Evolutionary conservation across 2,888 invertebrate species (phyloP).

Genomic region (Clitarchus hookeri): DNA sequence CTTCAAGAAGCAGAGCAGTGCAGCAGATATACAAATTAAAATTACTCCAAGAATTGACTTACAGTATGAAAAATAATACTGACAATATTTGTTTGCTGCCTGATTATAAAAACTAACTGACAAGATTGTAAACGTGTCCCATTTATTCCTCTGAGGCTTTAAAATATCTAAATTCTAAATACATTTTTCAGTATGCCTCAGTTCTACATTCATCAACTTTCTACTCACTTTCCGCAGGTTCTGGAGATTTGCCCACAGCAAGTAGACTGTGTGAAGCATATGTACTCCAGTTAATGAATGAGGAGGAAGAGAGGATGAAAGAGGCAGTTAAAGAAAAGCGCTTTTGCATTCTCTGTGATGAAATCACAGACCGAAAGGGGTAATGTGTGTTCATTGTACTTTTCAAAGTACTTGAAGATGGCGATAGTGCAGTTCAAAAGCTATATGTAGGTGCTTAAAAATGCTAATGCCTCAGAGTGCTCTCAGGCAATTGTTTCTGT

Average conservation of each 20-base stretch:
- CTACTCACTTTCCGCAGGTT: not conserved
- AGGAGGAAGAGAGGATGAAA: too few relatives aligned
- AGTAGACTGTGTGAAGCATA: not conserved
- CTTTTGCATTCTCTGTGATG: not conserved
- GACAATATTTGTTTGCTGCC: too few relatives aligned
- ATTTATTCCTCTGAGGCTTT: too few relatives aligned
- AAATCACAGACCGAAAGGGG: not conserved
- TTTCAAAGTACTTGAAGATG: not conserved
- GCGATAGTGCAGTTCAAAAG: not conserved
- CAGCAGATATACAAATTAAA: too few relatives aligned
- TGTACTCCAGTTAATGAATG: not conserved
- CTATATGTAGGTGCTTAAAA: not conserved
- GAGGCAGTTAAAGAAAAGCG: not conserved
- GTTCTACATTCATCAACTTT: too few relatives aligned
- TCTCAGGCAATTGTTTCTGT: not conserved
- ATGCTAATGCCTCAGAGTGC: not conserved
- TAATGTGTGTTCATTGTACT: not conserved
- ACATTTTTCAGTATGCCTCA: too few relatives aligned
- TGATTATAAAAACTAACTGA: too few relatives aligned
- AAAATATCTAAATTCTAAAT: too few relatives aligned
- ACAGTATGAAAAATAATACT: too few relatives aligned
- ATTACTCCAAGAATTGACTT: too few relatives aligned
- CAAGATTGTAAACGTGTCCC: too few relatives aligned
- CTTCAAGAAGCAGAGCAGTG: too few relatives aligned
- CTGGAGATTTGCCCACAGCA: not conserved